These are phyloP conservation scores for Caenorhabditis zanzibari DNA, from an alignment of 2,888 invertebrate genomes.

Conservation along the genomic window DNA sequence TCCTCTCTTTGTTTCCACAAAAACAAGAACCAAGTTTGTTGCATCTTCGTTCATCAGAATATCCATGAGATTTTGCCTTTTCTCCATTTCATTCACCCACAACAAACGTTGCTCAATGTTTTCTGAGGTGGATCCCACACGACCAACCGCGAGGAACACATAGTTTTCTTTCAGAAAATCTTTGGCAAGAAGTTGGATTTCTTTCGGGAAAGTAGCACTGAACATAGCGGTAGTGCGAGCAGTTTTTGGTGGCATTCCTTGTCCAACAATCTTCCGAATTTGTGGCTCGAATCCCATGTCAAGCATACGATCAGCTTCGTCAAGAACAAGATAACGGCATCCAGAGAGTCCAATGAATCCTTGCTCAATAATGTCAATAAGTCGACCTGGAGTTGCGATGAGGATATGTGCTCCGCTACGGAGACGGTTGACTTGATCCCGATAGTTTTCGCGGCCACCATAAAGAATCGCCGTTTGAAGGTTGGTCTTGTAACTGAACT, in stretches of 20 bases:
- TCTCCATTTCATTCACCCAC: constrained; percentile 98
- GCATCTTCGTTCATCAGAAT: constrained; percentile 87
- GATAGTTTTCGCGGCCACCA: constrained; percentile 88
- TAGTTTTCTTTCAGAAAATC: constrained; percentile 97
- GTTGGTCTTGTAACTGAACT: constrained; percentile 92
- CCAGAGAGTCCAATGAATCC: constrained; percentile 93
- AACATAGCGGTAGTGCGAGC: constrained; percentile 99
- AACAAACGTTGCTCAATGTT: constrained; percentile 96
- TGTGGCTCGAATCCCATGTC: constrained; percentile 99
- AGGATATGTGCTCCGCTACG: constrained; percentile 93
- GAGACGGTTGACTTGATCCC: constrained; percentile 83
- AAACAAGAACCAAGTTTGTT: constrained; percentile 91
- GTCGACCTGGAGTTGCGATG: constrained; percentile 98
- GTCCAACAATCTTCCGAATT: constrained; percentile 75
- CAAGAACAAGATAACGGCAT: constrained; percentile 91
- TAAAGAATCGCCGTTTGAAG: constrained; percentile 98
- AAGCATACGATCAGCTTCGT: constrained; percentile 99
- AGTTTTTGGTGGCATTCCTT: constrained; percentile 92
- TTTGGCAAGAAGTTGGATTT: constrained; percentile 96
- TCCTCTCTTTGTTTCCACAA: constrained; percentile 99
- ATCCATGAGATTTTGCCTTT: constrained; percentile 95
- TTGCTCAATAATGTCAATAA: constrained; percentile 92
- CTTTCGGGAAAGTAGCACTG: constrained; percentile 99
- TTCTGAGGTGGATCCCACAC: constrained; percentile 99
- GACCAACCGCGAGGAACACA: constrained; percentile 98